Evolutionary conservation across 2,888 invertebrate genomes (phyloP), one percentile per base, ranked within the genome.

Genomic region (Pseudolycoriella hygida): DNA sequence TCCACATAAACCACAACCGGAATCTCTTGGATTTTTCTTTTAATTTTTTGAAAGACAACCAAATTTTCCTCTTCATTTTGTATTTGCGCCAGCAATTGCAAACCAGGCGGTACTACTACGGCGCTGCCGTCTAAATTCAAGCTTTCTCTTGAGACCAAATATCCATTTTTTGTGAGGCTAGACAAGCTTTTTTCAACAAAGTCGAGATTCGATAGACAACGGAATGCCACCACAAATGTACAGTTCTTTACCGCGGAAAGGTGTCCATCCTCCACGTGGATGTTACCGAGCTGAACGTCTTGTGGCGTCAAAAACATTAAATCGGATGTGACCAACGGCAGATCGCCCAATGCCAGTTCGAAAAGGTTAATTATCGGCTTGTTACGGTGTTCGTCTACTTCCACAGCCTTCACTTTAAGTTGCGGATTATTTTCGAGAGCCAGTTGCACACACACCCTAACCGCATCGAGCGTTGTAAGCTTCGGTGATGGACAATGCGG

Each of bases 301-400:
- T 57, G 53, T 2, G 51, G 44, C 0, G 60, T 58, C 2, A 79
- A 56, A 1, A 83, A 59, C 43, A 70, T 63, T 1, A 79, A 64
- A 41, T 81, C 77, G 0, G 80, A 74, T 52, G 80, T 77, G 3
- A 82, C 69, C 10, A 81, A 57, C 0, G 84, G 83, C 32, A 80
- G 58, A 53, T 85, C 79, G 41, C 71, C 74, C 0, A 85, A 64
- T 1, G 74, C 63, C 2, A 76, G 70, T 76, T 70, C 6, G 66
- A 60, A 5, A 86, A 67, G 11, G 65, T 64, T 0, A 78, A 51
- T 1, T 74, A 68, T 46, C 65, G 62, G 25, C 5, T 25, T 6
- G 25, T 8, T 25, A 6, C 25, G 4, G 25, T 25, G 25, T 18
- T 3, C 60, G 50, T 72, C 71, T 41, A 71, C 69, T 59, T 79